These are phyloP conservation scores for Glaucidium brasilianum DNA, from an alignment of 2,113 vertebrate species.

Conservation along the genomic window DNA sequence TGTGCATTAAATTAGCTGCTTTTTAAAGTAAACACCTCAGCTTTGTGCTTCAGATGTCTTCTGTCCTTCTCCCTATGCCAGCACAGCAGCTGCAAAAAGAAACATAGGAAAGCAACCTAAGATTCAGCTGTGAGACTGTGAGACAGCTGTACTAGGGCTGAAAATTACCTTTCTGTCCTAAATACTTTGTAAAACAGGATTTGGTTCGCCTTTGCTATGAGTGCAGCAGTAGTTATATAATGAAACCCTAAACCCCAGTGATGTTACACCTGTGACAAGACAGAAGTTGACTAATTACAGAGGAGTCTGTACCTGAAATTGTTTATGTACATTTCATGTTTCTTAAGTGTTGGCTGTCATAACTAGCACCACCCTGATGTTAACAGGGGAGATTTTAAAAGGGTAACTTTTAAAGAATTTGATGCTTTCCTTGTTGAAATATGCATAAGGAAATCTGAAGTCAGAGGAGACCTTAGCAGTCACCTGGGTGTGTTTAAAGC, in stretches of 20 bases:
- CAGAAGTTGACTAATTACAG: conserved; percentile 52
- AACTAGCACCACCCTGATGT: background rate
- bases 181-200: conserved; percentile 19
- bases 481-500: background rate
- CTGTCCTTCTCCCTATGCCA: background rate
- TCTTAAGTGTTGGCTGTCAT: background rate
- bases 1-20: background rate
- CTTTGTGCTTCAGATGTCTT: background rate
- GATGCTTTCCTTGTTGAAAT: background rate
- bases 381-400: background rate
- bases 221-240: conserved; percentile 37
- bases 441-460: background rate
- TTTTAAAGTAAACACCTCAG: background rate
- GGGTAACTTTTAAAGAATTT: background rate
- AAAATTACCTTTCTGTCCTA: background rate
- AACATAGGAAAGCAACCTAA: background rate
- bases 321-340: conserved; percentile 13
- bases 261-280: conserved; percentile 25
- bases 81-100: background rate
- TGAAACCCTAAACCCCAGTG: conserved; percentile 21
- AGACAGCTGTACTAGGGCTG: background rate
- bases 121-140: background rate
- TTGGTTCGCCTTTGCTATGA: conserved; percentile 15
- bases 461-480: background rate
- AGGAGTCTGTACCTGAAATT: conserved; percentile 7